Percentiles rank a stretch among this genome's conserved stretches.
Conservation (phyloP, 2,888 invertebrate genomes). For the Cryptus armator region DNA sequence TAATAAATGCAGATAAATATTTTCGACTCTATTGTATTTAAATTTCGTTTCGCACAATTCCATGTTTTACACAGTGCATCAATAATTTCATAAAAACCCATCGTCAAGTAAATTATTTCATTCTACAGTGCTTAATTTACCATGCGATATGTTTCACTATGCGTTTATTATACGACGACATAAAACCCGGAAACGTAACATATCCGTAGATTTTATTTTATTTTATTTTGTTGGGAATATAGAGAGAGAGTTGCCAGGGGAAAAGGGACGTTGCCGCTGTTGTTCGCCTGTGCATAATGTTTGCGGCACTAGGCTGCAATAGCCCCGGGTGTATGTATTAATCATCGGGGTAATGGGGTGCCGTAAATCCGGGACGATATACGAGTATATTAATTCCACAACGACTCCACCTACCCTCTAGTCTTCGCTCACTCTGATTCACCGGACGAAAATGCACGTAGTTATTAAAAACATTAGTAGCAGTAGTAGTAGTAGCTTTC, state of each 20-base stretch:
- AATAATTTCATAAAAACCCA: not conserved
- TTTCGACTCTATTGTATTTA: not conserved
- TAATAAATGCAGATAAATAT: not conserved
- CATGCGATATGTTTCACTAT: constrained; percentile 7
- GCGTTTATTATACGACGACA: constrained; percentile 7
- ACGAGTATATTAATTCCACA: constrained; percentile 44
- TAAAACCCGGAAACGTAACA: constrained; percentile 11
- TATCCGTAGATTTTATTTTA: constrained; percentile 20
- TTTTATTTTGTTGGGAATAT: not conserved
- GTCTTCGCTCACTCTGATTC: constrained; percentile 16
- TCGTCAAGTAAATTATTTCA: not conserved
- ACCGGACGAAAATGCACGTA: not conserved
- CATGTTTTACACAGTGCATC: not conserved
- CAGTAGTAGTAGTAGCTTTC: not conserved
- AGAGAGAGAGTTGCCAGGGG: not conserved
- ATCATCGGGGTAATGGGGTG: constrained; percentile 43
- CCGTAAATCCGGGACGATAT: constrained; percentile 46
- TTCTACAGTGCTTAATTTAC: not conserved
- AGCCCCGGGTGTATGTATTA: constrained; percentile 19
- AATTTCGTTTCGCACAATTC: not conserved
- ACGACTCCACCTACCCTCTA: constrained; percentile 20
- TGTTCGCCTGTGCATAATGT: constrained; percentile 1
- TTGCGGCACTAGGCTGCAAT: not conserved
- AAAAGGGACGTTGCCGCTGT: constrained; percentile 12
- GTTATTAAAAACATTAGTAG: constrained; percentile 43